These are phyloP conservation scores for Hecatera dysodea DNA, from an alignment of 2,888 invertebrate species.

Conservation along the genomic window DNA sequence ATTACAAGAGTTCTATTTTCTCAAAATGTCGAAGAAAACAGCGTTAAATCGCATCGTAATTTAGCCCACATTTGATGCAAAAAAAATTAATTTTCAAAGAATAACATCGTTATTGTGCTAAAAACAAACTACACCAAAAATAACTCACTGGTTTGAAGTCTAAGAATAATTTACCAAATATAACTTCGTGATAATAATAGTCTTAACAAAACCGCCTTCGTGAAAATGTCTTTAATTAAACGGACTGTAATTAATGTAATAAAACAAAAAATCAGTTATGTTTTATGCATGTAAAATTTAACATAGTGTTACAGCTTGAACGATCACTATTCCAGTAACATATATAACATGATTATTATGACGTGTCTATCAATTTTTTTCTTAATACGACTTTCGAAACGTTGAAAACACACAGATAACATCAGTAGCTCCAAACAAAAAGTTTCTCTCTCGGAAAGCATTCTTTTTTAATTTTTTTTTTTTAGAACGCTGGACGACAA, in stretches of 20 bases:
- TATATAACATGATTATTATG: neutral
- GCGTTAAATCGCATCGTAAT: neutral
- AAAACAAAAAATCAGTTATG: too few species aligned
- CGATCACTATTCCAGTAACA: too few species aligned
- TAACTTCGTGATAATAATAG: neutral
- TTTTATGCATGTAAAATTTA: neutral
- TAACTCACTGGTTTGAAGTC: neutral
- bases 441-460: too few species aligned
- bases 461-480: too few species aligned
- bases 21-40: neutral
- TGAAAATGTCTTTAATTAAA: too few species aligned
- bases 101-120: neutral
- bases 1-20: neutral
- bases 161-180: neutral
- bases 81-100: neutral
- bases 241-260: too few species aligned
- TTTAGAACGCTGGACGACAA: too few species aligned
- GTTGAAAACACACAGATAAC: neutral
- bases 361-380: constrained; percentile 34
- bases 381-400: neutral
- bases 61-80: neutral
- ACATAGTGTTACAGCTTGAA: neutral
- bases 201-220: neutral
- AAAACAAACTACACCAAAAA: neutral
- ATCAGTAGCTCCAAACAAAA: constrained; percentile 5